Evolutionary conservation across 2,797 vertebrate species (phyloP).

Genomic region (Chelon auratus): DNA sequence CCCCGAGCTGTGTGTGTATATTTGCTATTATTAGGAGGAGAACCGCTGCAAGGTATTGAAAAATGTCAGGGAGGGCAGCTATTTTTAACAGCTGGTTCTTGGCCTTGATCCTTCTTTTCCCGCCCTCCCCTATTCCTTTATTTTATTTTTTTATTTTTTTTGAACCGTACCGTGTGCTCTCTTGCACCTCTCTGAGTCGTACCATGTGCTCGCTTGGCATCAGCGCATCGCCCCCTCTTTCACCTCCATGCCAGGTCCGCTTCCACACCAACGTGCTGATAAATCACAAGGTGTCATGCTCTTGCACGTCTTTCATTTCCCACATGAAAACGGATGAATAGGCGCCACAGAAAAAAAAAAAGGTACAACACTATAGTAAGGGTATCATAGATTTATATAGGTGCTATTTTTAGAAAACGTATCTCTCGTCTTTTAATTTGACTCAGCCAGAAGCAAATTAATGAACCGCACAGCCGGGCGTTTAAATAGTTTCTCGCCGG

Average conservation of each 20-base stretch:
- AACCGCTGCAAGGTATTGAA: slow-evolving; percentile 80
- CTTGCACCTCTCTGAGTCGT: slow-evolving; percentile 19
- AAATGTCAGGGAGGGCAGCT: slow-evolving; percentile 77
- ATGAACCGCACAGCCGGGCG: slow-evolving; percentile 56
- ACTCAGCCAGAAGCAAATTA: slow-evolving; percentile 67
- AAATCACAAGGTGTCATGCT: slow-evolving; percentile 40
- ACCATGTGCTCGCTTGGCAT: slow-evolving; percentile 46
- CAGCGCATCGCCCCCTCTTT: slow-evolving; percentile 19
- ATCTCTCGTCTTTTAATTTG: slow-evolving; percentile 64
- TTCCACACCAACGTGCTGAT: slow-evolving; percentile 31
- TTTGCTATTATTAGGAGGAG: slow-evolving; percentile 83
- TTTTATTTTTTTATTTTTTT: slow-evolving; percentile 8
- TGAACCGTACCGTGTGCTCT: slow-evolving; percentile 12
- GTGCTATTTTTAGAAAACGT: slow-evolving; percentile 75
- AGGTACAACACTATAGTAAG: not conserved
- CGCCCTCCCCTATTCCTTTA: slow-evolving; percentile 7
- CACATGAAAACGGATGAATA: slow-evolving; percentile 24
- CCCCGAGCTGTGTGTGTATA: slow-evolving; percentile 72
- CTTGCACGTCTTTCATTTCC: slow-evolving; percentile 17
- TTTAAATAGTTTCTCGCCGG: slow-evolving; percentile 70
- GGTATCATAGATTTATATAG: slow-evolving; percentile 28
- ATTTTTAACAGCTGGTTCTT: slow-evolving; percentile 81
- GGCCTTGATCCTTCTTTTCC: slow-evolving; percentile 67
- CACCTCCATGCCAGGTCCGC: slow-evolving; percentile 25
- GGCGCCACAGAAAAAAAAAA: not conserved